Conservation (phyloP, 2,113 vertebrate species). For the Corythornis madagascariensis region DNA sequence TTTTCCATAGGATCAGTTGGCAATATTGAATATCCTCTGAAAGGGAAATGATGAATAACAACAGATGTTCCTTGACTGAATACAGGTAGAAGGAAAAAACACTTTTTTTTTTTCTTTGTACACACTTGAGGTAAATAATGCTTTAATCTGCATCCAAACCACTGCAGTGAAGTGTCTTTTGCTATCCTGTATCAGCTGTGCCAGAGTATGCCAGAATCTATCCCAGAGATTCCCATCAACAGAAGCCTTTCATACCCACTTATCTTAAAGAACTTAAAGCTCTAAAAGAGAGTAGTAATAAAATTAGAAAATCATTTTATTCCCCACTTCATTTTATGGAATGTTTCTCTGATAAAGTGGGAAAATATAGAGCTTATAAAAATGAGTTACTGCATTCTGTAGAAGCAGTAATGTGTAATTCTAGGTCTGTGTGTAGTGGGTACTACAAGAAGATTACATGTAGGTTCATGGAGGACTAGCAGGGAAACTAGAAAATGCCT, state of each 20-base stretch:
- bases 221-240: neutral
- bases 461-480: neutral
- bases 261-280: neutral
- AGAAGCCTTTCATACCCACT: neutral
- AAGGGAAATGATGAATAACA: neutral
- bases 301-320: neutral
- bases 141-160: neutral
- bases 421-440: neutral
- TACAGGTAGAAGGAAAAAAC: neutral
- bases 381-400: neutral
- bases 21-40: neutral
- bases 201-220: neutral
- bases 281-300: neutral
- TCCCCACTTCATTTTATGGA: neutral
- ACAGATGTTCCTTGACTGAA: neutral
- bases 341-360: neutral
- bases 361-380: neutral
- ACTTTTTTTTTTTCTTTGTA: neutral
- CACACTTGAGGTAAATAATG: neutral
- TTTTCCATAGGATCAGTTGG: neutral
- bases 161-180: neutral
- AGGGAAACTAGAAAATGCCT: neutral
- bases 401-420: neutral
- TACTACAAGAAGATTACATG: neutral
- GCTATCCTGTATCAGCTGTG: neutral